Conservation (phyloP, 35 echinoderm and acorn worm species). For the Heliocidaris erythrogramma region DNA sequence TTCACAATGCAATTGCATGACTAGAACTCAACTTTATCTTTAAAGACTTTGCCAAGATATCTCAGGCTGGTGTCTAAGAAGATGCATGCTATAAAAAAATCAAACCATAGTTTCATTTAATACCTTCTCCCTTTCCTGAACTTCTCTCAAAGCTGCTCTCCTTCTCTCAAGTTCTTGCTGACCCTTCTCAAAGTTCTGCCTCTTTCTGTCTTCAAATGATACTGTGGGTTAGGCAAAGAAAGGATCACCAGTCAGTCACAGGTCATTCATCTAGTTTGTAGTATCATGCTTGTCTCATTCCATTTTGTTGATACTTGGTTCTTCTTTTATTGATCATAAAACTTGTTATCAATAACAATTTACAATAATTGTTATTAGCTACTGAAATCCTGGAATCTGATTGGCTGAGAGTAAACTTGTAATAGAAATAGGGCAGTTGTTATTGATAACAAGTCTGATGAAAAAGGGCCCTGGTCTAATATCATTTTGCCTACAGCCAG, state of each 20-base stretch:
- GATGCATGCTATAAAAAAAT: too few species aligned
- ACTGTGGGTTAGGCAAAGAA: slow-evolving; percentile 50
- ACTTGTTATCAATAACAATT: too few species aligned
- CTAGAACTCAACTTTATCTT: background rate
- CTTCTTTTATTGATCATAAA: too few species aligned
- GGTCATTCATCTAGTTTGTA: background rate
- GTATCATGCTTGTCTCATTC: too few species aligned
- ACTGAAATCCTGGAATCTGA: too few species aligned
- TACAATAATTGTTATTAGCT: too few species aligned
- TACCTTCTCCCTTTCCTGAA: slow-evolving; percentile 96
- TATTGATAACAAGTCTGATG: too few species aligned
- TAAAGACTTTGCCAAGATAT: background rate
- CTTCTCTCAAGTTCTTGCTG: slow-evolving; percentile 90
- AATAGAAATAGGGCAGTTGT: too few species aligned
- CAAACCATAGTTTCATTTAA: background rate
- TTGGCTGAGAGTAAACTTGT: too few species aligned
- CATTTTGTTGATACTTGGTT: too few species aligned
- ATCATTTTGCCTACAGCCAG: background rate
- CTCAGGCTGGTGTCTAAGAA: background rate
- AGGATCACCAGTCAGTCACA: background rate
- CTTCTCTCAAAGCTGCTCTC: slow-evolving; percentile 82
- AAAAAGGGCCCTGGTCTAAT: background rate
- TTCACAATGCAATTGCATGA: too few species aligned
- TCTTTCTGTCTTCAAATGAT: slow-evolving; percentile 88
- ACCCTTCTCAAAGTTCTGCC: slow-evolving; percentile 93